Conservation (phyloP, 2,797 vertebrate genomes). For the Hemitrygon akajei region DNA sequence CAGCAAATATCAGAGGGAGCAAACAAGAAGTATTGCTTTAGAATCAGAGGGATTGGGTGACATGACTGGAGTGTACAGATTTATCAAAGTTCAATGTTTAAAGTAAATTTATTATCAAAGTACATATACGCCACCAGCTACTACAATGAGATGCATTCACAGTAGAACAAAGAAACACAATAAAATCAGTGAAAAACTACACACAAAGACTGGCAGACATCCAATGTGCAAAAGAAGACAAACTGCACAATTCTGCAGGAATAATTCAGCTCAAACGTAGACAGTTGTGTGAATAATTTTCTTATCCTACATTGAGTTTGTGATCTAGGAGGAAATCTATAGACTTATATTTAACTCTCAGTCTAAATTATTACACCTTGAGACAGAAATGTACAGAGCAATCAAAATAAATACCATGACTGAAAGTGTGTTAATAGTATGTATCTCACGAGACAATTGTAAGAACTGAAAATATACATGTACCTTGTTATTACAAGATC, state of each 20-base stretch:
- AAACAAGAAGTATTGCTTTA: background rate
- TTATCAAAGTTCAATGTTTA: too few species aligned
- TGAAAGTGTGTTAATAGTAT: too few species aligned
- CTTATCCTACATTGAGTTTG: background rate
- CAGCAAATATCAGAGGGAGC: background rate
- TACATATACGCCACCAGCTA: too few species aligned
- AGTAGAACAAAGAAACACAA: too few species aligned
- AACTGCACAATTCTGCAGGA: background rate
- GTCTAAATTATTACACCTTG: background rate
- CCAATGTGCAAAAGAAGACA: too few species aligned
- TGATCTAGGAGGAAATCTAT: background rate
- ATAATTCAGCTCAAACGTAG: background rate
- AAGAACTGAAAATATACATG: background rate
- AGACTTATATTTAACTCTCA: background rate
- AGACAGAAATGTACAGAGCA: background rate
- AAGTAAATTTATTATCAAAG: too few species aligned
- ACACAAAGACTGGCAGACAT: too few species aligned
- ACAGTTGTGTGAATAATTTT: background rate
- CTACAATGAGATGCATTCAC: too few species aligned
- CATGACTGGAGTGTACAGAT: background rate
- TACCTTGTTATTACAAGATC: background rate
- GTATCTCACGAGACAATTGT: background rate
- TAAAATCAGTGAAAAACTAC: too few species aligned
- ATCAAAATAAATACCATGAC: background rate
- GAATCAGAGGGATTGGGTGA: background rate